Base-by-base conservation (phyloP, 1,140 invertebrate species). In the Ruditapes philippinarum region DNA sequence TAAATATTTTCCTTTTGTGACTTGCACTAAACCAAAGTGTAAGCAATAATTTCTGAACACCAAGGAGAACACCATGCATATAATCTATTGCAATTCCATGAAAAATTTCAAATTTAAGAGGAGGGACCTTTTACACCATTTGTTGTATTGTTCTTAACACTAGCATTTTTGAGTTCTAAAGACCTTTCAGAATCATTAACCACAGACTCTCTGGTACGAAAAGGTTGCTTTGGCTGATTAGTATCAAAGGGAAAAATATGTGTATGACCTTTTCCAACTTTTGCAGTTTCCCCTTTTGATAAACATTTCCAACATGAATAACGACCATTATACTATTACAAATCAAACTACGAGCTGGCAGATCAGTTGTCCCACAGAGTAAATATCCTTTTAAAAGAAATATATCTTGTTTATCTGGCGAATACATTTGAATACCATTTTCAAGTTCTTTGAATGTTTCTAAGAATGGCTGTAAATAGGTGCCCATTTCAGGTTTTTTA, bases 51-150 rank as follows among this genome's bases (percentile, higher is more conserved):
- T 91, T 89, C 74, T 87, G 65, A 0, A 89, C 25, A 17, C 90
- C 91, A 9, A 91, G 54, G n/a, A 86, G 65, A 28, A 91, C 78
- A 22, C 91, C 82, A 81, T 92, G 91, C 91, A 92, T 92, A 45
- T 92, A 92, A 65, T 92, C 91, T 40, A 92, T 92, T 22, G 62
- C 76, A 22, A 86, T 89, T 14, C 89, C 86, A 74, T 80, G 19
- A 25, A 89, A 19, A 25, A 88, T 88, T 28, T 90, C 36, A 83
- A 88, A 91, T n/a, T 82, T 81, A 22, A 54, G 85, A 36, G 90
- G 82, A 86, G n/a, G 83, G 80, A 2, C 85, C 89, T 87, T 91
- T 92, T 0, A 89, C 42, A 14, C 91, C 89, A 80, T 89, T 79
- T 28, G 60, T 51, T 40, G 68, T 79, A 22, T 0, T 40, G 19